phyloP scores from a whole-genome alignment of 2,113 vertebrate species.

The Trematocara nigrifrons region DNA sequence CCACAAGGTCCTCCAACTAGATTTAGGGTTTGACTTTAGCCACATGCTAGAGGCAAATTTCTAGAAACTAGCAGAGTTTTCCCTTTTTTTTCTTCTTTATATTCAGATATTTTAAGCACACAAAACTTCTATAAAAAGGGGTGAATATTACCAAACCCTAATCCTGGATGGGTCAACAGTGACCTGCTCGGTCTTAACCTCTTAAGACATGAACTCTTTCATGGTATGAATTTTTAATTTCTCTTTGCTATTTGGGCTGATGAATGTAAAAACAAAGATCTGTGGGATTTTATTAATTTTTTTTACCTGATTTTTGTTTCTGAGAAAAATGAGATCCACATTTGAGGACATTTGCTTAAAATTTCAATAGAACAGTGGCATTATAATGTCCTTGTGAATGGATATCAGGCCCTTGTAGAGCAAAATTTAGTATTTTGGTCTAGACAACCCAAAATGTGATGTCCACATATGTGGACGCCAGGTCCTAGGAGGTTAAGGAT shows the following conservation, averaged over 20 bases:
- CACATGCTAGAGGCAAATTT: not conserved
- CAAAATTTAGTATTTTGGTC: not conserved
- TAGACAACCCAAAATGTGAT: not conserved
- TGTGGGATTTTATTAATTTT: not conserved
- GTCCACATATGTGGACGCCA: not conserved
- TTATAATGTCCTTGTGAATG: not conserved
- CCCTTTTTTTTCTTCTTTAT: not conserved
- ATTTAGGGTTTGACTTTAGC: not conserved
- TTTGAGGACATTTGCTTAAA: not conserved
- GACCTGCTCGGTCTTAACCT: not conserved
- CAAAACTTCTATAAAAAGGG: not conserved
- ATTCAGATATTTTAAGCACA: not conserved
- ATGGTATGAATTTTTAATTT: not conserved
- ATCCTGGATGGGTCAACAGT: not conserved
- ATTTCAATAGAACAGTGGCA: not conserved
- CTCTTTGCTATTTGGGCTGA: not conserved
- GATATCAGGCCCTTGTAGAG: not conserved
- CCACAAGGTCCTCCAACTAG: not conserved
- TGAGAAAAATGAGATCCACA: not conserved
- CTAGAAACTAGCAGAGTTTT: not conserved
- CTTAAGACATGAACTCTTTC: not conserved
- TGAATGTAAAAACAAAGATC: not conserved
- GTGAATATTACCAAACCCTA: not conserved
- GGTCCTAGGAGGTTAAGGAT: not conserved
- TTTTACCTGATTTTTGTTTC: not conserved